Conservation (phyloP, 2,888 invertebrate genomes). For the Dromius quadrimaculatus region DNA sequence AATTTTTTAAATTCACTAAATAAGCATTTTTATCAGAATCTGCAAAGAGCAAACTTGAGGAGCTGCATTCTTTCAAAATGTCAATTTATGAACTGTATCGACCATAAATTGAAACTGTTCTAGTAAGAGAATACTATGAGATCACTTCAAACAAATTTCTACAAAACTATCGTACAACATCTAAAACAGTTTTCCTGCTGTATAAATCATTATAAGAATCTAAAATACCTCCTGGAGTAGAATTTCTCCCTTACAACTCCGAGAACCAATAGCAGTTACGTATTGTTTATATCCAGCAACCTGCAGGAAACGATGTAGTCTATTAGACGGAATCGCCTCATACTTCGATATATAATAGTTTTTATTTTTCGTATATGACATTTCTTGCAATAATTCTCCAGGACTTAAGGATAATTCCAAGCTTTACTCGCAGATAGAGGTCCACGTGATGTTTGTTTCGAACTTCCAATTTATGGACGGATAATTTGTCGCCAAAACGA, state of each 20-base stretch:
- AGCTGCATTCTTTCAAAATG: too few species aligned
- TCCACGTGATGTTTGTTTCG: background rate
- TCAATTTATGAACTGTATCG: too few species aligned
- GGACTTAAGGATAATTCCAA: background rate
- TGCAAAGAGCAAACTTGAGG: too few species aligned
- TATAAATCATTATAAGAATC: too few species aligned
- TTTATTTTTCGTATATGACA: background rate
- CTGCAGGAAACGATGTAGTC: background rate
- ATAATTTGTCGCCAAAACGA: constrained; percentile 1
- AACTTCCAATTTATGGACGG: constrained; percentile 1
- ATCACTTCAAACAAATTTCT: too few species aligned
- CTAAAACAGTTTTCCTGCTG: too few species aligned
- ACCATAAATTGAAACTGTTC: too few species aligned
- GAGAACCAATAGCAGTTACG: background rate
- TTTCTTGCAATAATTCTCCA: background rate
- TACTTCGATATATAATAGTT: background rate
- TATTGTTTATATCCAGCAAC: background rate
- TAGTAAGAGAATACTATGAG: too few species aligned
- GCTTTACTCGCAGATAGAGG: constrained; percentile 2
- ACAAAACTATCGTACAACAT: too few species aligned
- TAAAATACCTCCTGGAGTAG: background rate
- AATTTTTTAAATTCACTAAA: constrained; percentile 26
- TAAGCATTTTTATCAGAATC: background rate
- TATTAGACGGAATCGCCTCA: background rate
- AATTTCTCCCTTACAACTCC: background rate